Conservation (phyloP, 2,113 vertebrate species). For the Gavialis gangeticus region DNA sequence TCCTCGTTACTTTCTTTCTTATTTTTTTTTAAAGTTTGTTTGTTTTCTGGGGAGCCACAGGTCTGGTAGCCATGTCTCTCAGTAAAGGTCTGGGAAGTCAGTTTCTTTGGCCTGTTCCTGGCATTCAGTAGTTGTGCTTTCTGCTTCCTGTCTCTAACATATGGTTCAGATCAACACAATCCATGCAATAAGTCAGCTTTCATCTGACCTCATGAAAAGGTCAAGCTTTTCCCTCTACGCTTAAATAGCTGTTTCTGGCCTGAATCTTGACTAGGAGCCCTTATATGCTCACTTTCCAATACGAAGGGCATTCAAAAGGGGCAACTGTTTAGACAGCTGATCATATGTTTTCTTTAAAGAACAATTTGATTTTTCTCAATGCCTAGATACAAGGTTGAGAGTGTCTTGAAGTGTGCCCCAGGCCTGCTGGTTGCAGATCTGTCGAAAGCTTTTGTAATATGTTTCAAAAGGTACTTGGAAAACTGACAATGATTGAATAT, state of each 20-base stretch:
- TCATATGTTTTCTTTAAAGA: neutral
- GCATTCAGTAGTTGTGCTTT: slow-evolving; percentile 1
- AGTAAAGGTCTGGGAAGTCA: neutral
- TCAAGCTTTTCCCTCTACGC: neutral
- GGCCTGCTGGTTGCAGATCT: neutral
- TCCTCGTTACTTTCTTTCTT: no score
- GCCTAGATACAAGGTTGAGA: no score
- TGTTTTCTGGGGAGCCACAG: no score
- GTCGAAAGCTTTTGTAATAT: neutral
- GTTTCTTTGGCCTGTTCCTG: neutral
- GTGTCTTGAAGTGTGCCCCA: neutral
- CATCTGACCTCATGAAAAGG: neutral
- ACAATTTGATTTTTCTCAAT: neutral
- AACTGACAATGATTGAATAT: neutral
- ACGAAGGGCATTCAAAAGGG: neutral
- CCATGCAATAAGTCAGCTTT: neutral
- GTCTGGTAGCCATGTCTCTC: neutral
- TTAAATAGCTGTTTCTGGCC: neutral
- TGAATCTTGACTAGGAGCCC: fast-evolving
- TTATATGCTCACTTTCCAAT: neutral
- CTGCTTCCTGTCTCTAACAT: neutral
- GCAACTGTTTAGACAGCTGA: neutral
- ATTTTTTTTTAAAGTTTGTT: no score
- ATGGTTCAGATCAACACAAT: neutral
- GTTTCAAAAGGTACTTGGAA: neutral